Evolutionary conservation across 2,797 vertebrate genomes (phyloP).

Genomic region (Mormyrops boulengeri): DNA sequence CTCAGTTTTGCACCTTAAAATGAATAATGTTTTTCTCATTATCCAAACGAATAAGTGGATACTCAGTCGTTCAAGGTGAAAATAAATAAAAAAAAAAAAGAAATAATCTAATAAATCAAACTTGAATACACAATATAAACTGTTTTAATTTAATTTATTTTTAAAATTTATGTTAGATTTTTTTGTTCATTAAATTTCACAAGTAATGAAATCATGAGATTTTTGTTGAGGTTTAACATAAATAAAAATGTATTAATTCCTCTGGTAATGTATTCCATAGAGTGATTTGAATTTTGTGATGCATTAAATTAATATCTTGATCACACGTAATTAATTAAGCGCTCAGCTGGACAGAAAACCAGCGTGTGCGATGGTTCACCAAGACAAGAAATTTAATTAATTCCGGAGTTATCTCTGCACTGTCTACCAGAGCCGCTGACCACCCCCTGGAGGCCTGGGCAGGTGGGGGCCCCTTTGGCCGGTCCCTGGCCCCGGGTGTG

Average conservation of each 20-base stretch:
- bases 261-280: not conserved
- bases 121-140: not conserved
- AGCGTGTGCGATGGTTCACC: not conserved
- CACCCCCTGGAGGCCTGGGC: not conserved
- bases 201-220: not conserved
- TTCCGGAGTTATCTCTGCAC: not conserved
- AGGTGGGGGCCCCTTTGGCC: not conserved
- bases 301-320: not conserved
- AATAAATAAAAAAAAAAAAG: not conserved
- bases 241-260: slow-evolving; percentile 1
- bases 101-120: not conserved
- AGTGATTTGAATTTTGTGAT: not conserved
- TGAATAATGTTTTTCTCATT: not conserved
- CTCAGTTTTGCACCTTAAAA: not conserved
- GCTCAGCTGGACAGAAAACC: not conserved
- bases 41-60: not conserved
- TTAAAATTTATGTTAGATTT: not conserved
- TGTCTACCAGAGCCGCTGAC: not conserved
- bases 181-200: not conserved
- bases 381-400: not conserved
- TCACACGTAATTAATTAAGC: not conserved
- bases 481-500: not conserved
- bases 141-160: not conserved
- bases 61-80: not conserved
- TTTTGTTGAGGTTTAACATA: not conserved